Conservation (phyloP, 2,888 invertebrate species). For the Drosophila conformis region DNA sequence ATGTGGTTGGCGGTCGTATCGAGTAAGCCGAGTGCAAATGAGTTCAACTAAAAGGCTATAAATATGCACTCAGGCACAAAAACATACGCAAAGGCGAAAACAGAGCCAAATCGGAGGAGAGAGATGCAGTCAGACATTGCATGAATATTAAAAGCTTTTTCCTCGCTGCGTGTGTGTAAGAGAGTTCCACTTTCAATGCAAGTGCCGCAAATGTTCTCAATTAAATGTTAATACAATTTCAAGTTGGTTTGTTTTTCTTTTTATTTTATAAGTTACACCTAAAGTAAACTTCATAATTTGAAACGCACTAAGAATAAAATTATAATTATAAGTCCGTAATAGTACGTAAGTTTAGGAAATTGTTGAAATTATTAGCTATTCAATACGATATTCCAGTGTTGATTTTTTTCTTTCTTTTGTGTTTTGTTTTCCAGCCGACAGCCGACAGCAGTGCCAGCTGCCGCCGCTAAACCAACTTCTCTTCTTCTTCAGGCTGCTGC, state of each 20-base stretch:
- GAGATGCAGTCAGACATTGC: constrained; percentile 8
- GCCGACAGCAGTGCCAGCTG: constrained; percentile 58
- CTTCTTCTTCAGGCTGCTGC: background rate
- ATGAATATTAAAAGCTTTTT: constrained; percentile 36
- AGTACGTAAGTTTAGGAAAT: constrained; percentile 64
- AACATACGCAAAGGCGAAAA: constrained; percentile 9
- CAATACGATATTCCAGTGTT: constrained; percentile 47
- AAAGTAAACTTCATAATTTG: constrained; percentile 72
- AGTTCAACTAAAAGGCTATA: constrained; percentile 75
- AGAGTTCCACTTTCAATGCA: constrained; percentile 23
- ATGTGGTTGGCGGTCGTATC: constrained; percentile 32
- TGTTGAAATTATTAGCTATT: constrained; percentile 47
- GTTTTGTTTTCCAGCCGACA: constrained; percentile 28
- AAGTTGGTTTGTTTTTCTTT: constrained; percentile 33
- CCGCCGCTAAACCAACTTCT: constrained; percentile 43
- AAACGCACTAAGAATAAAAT: constrained; percentile 63
- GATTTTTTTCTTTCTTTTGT: constrained; percentile 21
- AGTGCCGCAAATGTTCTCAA: constrained; percentile 18
- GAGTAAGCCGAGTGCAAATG: constrained; percentile 67
- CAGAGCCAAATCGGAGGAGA: constrained; percentile 3
- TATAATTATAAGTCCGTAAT: constrained; percentile 73
- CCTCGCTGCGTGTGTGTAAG: background rate
- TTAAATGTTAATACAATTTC: constrained; percentile 6
- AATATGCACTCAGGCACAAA: constrained; percentile 55
- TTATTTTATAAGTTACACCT: constrained; percentile 54